These are phyloP conservation scores for Blennius ocellaris DNA, from an alignment of 2,113 vertebrate species.

Conservation along the genomic window DNA sequence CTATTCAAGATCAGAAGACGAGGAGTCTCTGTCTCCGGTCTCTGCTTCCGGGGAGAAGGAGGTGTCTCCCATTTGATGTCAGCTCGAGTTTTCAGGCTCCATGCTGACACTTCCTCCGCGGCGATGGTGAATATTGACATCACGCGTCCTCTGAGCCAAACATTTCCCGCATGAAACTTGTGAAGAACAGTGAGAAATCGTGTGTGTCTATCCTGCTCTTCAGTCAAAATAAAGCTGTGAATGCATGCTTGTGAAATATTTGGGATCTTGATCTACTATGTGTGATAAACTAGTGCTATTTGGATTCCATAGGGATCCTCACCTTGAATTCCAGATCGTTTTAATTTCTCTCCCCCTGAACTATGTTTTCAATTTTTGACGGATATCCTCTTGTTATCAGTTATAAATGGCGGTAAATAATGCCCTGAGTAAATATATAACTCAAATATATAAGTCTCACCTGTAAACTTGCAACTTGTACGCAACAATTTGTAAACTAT, in stretches of 20 bases:
- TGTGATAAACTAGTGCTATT: constrained; percentile 38
- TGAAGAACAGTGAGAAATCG: constrained; percentile 23
- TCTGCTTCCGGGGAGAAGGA: constrained; percentile 94
- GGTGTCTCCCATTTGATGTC: constrained; percentile 86
- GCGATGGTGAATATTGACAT: constrained; percentile 28
- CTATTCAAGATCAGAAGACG: constrained; percentile 94
- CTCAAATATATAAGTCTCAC: constrained; percentile 15
- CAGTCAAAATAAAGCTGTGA: constrained; percentile 44
- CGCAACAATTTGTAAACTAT: constrained; percentile 83
- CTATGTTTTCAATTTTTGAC: constrained; percentile 17
- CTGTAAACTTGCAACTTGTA: constrained; percentile 47
- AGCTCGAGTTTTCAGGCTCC: background rate
- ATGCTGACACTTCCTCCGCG: constrained; percentile 64
- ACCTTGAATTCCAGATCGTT: background rate
- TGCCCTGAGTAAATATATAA: background rate
- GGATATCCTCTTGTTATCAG: constrained; percentile 19
- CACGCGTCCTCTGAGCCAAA: constrained; percentile 32
- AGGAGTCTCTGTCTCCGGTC: constrained; percentile 93
- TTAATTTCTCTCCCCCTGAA: constrained; percentile 2
- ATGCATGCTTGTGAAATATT: constrained; percentile 35
- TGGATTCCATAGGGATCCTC: constrained; percentile 10
- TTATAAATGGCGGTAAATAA: background rate
- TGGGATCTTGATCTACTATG: constrained; percentile 8
- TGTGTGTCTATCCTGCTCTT: constrained; percentile 12
- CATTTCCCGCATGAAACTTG: constrained; percentile 55